Base-by-base conservation (phyloP, 2,888 invertebrate species). In the Habrosyne pyritoides region DNA sequence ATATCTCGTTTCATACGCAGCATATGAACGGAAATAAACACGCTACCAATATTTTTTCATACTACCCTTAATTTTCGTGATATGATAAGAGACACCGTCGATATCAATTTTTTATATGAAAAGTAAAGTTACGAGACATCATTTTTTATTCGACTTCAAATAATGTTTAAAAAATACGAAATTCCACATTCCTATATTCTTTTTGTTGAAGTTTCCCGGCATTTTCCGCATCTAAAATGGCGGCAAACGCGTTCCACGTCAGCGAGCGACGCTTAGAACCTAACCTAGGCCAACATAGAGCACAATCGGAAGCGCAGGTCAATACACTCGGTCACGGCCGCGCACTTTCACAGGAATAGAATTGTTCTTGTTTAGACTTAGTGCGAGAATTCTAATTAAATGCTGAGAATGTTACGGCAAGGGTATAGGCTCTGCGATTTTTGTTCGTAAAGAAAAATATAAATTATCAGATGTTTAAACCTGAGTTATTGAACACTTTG, bases 211-310 rank as follows among this genome's bases (percentile, higher is more conserved):
- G 57, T 71, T 79, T 77, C 72, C 77, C 75, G 79, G 79, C 73
- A 73, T 76, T 77, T 74, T 65, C 68, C 63, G 52, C 57, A 26
- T 61, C 59, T 69, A 79, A 79, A 67, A 79, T 80, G 78, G 80
- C 78, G 79, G 64, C 66, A 59, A 57, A 60, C 21, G 53, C 64
- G 61, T 36, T 68, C 82, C 86, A 85, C 86, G 86, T 87, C 85
- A 84, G 61, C 69, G 69, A 4, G 64, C 78, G 79, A 77, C 84
- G 77, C 80, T 75, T 69, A 66, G 67, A 69, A 73, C 81, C 83
- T 88, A 89, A 90, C 91, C 91, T 91, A 90, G 91, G 86, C 87
- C 86, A 89, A 88, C 85, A 76, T 83, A 83, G 84, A 72, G 60
- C 65, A 71, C 81, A 79, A 67, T 83, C 83, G 84, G 84, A 79